Percentiles rank a stretch among this genome's conserved stretches.
Evolutionary conservation across 2,888 invertebrate genomes (phyloP).

Genomic region (Drosophila kanekoi): DNA sequence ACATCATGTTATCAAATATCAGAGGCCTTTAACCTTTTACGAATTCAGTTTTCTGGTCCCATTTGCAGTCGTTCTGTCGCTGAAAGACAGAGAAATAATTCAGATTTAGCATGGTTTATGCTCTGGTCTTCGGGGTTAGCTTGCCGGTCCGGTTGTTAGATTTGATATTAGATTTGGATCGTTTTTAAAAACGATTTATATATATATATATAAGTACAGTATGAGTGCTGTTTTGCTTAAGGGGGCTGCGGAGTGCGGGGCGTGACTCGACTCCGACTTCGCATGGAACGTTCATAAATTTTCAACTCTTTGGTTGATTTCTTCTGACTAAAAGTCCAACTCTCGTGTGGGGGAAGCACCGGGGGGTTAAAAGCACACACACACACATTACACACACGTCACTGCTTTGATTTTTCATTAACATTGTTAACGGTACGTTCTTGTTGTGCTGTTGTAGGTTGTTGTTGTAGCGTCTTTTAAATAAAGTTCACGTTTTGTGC

Average conservation of each 20-base stretch:
- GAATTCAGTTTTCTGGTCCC: slow-evolving; percentile 6
- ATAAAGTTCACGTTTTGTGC: slow-evolving; percentile 75
- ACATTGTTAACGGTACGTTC: slow-evolving; percentile 58
- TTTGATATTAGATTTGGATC: slow-evolving; percentile 21
- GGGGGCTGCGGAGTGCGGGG: slow-evolving; percentile 14
- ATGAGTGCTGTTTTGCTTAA: slow-evolving; percentile 40
- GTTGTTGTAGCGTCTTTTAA: slow-evolving; percentile 62
- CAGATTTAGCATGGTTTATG: slow-evolving; percentile 15
- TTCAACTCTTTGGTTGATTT: slow-evolving; percentile 23
- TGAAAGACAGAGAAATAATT: slow-evolving; percentile 14
- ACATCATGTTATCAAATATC: slow-evolving; percentile 30
- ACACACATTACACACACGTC: slow-evolving; percentile 39
- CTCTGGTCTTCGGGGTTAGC: slow-evolving; percentile 22
- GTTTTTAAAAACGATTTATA: slow-evolving; percentile 27
- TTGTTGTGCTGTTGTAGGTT: slow-evolving; percentile 51
- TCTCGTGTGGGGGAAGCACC: slow-evolving; percentile 58
- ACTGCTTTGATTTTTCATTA: slow-evolving; percentile 47
- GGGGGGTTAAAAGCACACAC: slow-evolving; percentile 52
- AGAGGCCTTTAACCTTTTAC: slow-evolving; percentile 12
- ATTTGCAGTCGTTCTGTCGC: slow-evolving; percentile 4
- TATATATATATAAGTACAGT: slow-evolving; percentile 12
- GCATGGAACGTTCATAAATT: slow-evolving; percentile 31
- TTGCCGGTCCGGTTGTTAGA: slow-evolving; percentile 41
- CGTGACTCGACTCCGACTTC: slow-evolving; percentile 28
- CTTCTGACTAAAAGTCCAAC: slow-evolving; percentile 44